Percentiles rank a stretch among this genome's conserved stretches.
phyloP scores from a whole-genome alignment of 35 echinoderm and acorn worm genomes.

The Apostichopus californicus region DNA sequence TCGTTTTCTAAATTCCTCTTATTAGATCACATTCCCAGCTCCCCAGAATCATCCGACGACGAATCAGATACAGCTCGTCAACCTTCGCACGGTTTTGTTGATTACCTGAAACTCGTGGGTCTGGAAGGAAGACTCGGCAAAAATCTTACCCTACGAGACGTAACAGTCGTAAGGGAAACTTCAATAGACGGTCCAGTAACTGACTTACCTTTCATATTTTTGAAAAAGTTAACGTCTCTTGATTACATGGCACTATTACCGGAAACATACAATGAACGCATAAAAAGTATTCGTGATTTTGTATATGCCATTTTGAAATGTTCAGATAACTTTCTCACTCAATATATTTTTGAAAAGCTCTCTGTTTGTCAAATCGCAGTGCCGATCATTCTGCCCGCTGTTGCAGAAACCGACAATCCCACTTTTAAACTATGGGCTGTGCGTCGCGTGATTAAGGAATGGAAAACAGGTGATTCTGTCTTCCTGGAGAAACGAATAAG shows the following conservation, averaged over 20 bases:
- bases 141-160: conserved; percentile 21
- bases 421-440: conserved; percentile 17
- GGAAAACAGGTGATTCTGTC: conserved; percentile 15
- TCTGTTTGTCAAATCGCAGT: conserved; percentile 28
- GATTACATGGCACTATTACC: conserved; percentile 20
- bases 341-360: conserved; percentile 35
- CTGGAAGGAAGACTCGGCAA: not conserved
- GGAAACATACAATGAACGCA: conserved; percentile 15
- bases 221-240: conserved; percentile 7
- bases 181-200: not conserved
- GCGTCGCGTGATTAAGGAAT: conserved; percentile 25
- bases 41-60: conserved; percentile 8
- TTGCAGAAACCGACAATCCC: not conserved
- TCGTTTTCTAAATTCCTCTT: not conserved
- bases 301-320: conserved; percentile 12
- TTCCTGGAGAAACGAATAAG: conserved; percentile 22
- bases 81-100: not conserved
- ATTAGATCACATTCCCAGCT: conserved; percentile 16
- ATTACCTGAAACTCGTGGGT: not conserved
- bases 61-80: not conserved
- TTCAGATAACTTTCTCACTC: conserved; percentile 15
- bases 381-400: conserved; percentile 1
- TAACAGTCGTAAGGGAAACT: not conserved
- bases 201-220: conserved; percentile 33
- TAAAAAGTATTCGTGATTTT: conserved; percentile 18